Evolutionary conservation across 1,140 invertebrate genomes (phyloP), one percentile per base, ranked within the genome.

Genomic region (Phenacoccus solenopsis): DNA sequence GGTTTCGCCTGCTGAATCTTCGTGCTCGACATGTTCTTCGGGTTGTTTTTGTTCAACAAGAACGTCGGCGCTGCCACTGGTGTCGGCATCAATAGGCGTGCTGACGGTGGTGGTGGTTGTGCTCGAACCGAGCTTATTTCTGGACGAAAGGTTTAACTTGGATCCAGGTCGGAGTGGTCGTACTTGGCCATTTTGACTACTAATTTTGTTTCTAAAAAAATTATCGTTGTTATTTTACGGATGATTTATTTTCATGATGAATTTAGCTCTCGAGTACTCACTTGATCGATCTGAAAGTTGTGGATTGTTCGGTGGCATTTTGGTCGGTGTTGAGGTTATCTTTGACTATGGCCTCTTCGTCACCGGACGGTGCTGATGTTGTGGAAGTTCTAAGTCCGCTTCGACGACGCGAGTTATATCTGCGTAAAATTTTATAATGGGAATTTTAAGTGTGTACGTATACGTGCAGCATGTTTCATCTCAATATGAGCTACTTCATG

Each of bases 231-330:
- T 10, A 49, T 49, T 32, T 32, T n/a, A 49, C 30, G 30, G 13
- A 13, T 13, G 13, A 32, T 32, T 32, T 13, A 32, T 7, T 5
- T 32, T 32, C 30, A 32, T 59, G 56, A 16, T 9, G 56, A 59
- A 59, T 9, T 59, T 59, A 59, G n/a, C 20, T 10, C n/a, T 38
- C n/a, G 7, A 20, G 7, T 59, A 25, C 12, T 16, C 25, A 64
- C 59, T 22, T 64, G 16, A 64, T 24, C 3, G 59, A 64, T 64
- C 59, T 64, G 59, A 64, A 64, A 64, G 59, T 64, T 64, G 59
- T 64, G 3, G 59, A 64, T 64, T 64, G 59, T 25, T 64, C 59
- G 4, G 10, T 20, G 9, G 59, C 21, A 25, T 16, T 64, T 64
- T 20, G 5, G 22, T 64, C 59, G 3, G 59, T 7, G 22, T 20